A percentile compares a stretch with the other conserved stretches of the same genome.
Conservation (phyloP, 2,797 vertebrate species). For the Chelmon rostratus region DNA sequence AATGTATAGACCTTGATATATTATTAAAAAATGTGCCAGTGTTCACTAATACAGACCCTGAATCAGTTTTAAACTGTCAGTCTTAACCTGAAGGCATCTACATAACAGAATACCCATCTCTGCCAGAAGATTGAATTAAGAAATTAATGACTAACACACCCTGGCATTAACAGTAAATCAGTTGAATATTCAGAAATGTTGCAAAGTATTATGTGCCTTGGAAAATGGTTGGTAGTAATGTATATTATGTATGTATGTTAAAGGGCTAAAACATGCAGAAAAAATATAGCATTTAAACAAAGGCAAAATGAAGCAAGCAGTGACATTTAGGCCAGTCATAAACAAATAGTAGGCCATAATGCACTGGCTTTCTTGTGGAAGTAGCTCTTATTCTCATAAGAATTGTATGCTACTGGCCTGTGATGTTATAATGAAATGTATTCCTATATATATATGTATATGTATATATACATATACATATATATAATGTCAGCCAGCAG, state of each 20-base stretch:
- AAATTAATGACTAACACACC: neutral
- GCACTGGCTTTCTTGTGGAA: neutral
- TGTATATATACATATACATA: neutral
- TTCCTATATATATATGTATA: neutral
- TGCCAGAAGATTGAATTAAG: slow-evolving; percentile 5
- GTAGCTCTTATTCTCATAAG: neutral
- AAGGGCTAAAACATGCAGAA: slow-evolving; percentile 37
- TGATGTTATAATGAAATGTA: neutral
- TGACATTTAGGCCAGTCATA: neutral
- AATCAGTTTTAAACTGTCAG: slow-evolving; percentile 2
- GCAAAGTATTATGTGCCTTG: neutral
- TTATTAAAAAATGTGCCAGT: neutral
- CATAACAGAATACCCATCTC: neutral
- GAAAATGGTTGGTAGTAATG: slow-evolving; percentile 61
- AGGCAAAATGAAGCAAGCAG: slow-evolving; percentile 4
- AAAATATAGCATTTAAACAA: slow-evolving; percentile 29
- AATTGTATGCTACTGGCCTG: neutral
- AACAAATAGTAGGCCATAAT: neutral
- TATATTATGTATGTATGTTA: slow-evolving; percentile 43
- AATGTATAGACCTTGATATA: neutral
- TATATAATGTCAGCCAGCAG: neutral
- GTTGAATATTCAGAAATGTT: slow-evolving; percentile 19
- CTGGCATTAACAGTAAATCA: neutral
- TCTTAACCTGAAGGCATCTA: slow-evolving; percentile 9
- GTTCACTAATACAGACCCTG: neutral